These are phyloP conservation scores for Athetis lepigone DNA, from an alignment of 2,888 invertebrate genomes.

Conservation along the genomic window DNA sequence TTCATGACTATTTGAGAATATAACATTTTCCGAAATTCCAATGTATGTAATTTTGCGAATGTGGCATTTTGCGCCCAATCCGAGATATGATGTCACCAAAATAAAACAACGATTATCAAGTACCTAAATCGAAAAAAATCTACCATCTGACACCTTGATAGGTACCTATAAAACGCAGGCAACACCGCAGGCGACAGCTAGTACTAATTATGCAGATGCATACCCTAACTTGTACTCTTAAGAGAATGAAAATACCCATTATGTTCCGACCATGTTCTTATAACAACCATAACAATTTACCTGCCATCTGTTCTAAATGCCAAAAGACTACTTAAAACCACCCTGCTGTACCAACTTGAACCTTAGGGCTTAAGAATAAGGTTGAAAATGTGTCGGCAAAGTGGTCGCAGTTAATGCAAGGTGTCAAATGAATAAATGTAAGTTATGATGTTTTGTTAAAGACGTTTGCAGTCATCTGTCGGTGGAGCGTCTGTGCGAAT, in stretches of 20 bases:
- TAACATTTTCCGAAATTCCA: too few species aligned
- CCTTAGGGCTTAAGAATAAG: fast-evolving
- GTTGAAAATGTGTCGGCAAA: neutral
- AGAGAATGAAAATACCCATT: conserved; percentile 4
- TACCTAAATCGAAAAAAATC: too few species aligned
- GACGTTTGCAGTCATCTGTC: conserved; percentile 25
- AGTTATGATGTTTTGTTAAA: conserved; percentile 23
- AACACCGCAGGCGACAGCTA: too few species aligned
- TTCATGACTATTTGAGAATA: too few species aligned
- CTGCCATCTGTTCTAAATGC: conserved; percentile 39
- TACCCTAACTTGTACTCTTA: conserved; percentile 5
- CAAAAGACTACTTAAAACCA: conserved; percentile 22
- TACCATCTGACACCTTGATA: too few species aligned
- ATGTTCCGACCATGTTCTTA: conserved; percentile 14
- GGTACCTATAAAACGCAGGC: too few species aligned
- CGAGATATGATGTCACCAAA: too few species aligned
- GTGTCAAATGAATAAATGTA: conserved; percentile 20
- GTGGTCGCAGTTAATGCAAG: conserved; percentile 16
- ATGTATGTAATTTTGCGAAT: too few species aligned
- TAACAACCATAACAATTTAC: conserved; percentile 28
- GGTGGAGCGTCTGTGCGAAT: too few species aligned
- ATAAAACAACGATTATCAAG: too few species aligned
- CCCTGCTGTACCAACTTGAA: neutral
- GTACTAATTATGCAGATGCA: conserved; percentile 25
- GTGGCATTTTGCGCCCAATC: too few species aligned